Conservation (phyloP, 2,113 vertebrate species). For the Eurypyga helias region DNA sequence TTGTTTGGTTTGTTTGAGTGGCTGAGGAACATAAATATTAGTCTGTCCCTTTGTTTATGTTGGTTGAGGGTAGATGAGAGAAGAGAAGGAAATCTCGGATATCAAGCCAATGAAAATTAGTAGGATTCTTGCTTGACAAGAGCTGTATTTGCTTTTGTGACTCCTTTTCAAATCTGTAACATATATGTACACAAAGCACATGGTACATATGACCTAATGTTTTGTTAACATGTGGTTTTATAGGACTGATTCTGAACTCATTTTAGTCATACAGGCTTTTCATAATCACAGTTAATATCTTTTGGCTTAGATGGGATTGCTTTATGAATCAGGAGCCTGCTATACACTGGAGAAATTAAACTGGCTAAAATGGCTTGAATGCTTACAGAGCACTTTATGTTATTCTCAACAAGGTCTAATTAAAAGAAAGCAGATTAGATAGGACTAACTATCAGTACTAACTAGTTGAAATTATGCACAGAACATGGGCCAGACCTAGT, state of each 20-base stretch:
- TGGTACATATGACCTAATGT: neutral
- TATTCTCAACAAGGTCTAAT: neutral
- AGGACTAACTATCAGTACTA: neutral
- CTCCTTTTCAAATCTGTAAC: constrained; percentile 3
- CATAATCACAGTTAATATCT: neutral
- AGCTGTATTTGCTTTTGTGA: constrained; percentile 6
- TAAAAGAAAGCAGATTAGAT: neutral
- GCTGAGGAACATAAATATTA: constrained; percentile 67
- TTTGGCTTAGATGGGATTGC: neutral
- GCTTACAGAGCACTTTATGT: neutral
- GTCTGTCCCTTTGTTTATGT: constrained; percentile 60
- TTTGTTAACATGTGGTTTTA: constrained; percentile 6
- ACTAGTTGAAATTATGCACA: neutral
- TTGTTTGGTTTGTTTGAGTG: constrained; percentile 66
- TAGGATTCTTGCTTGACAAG: constrained; percentile 15
- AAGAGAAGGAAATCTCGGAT: constrained; percentile 21
- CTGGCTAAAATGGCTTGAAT: neutral
- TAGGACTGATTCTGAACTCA: neutral
- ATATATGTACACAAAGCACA: neutral
- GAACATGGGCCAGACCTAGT: neutral
- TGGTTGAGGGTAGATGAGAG: constrained; percentile 55
- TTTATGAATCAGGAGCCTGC: neutral
- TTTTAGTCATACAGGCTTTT: neutral
- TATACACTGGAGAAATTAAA: constrained; percentile 6
- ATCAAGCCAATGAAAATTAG: constrained; percentile 52